Conservation (phyloP, 1,140 invertebrate genomes). For the Anoplophora glabripennis region DNA sequence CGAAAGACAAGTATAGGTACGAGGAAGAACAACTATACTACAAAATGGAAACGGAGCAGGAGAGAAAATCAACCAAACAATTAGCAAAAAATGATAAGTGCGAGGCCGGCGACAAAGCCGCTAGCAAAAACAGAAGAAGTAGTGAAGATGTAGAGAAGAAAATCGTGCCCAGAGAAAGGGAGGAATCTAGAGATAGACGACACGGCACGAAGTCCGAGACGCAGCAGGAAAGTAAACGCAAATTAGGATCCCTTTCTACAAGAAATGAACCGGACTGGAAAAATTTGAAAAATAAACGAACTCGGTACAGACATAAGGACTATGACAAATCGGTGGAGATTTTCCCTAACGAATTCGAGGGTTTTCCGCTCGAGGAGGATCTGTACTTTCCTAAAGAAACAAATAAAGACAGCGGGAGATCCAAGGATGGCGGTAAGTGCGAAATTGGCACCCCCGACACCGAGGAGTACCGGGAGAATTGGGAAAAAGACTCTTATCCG, state of each 20-base stretch:
- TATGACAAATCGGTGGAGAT: too few species aligned
- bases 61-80: not conserved
- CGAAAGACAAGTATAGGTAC: not conserved
- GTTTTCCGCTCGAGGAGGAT: not conserved
- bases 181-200: not conserved
- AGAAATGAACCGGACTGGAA: slow-evolving; percentile 12
- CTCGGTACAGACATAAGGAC: not conserved
- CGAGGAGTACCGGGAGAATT: slow-evolving; percentile 41
- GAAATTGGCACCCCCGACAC: slow-evolving; percentile 35
- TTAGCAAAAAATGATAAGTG: too few species aligned
- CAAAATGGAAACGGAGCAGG: not conserved
- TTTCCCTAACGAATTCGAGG: not conserved
- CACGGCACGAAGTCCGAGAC: not conserved
- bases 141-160: not conserved
- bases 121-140: not conserved
- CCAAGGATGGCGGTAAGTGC: not conserved
- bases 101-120: too few species aligned
- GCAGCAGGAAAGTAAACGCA: not conserved
- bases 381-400: not conserved
- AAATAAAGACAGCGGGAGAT: not conserved
- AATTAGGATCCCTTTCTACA: not conserved
- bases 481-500: slow-evolving; percentile 34
- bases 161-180: not conserved
- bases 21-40: not conserved
- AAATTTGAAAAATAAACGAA: slow-evolving; percentile 12